Conservation (phyloP, 2,797 vertebrate species). For the Anguilla pacifica region DNA sequence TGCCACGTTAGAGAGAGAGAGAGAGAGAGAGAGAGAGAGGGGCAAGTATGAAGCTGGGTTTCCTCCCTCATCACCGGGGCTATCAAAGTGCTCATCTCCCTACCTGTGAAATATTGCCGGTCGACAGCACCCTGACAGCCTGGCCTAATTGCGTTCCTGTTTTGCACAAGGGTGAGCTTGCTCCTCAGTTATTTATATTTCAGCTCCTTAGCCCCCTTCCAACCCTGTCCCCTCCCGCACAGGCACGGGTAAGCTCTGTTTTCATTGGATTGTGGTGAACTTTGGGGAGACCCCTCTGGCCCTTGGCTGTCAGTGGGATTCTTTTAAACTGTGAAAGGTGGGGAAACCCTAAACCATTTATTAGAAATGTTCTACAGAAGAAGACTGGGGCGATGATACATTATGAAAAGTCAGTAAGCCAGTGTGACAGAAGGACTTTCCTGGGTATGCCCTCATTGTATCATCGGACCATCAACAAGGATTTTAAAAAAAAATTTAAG, state of each 20-base stretch:
- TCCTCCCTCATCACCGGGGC: slow-evolving; percentile 61
- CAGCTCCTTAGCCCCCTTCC: slow-evolving; percentile 46
- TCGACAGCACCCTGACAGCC: slow-evolving; percentile 50
- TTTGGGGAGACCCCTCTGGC: slow-evolving; percentile 80
- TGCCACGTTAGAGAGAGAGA: neutral
- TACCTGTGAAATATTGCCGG: slow-evolving; percentile 72
- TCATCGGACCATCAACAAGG: neutral
- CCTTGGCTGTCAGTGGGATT: slow-evolving; percentile 85
- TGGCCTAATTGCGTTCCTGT: slow-evolving; percentile 57
- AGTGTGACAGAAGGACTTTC: neutral
- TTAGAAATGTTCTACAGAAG: slow-evolving; percentile 77
- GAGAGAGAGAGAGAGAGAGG: slow-evolving; percentile 9
- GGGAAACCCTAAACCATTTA: slow-evolving; percentile 74
- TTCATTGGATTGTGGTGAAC: slow-evolving; percentile 83
- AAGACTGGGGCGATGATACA: slow-evolving; percentile 74
- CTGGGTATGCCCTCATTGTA: neutral
- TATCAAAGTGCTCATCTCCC: slow-evolving; percentile 49
- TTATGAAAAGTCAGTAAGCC: slow-evolving; percentile 57
- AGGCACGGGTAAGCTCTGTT: slow-evolving; percentile 77
- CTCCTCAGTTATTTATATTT: slow-evolving; percentile 63
- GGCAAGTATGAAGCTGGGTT: slow-evolving; percentile 49
- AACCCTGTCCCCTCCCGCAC: slow-evolving; percentile 40
- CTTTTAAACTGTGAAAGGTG: slow-evolving; percentile 82
- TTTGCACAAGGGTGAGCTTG: slow-evolving; percentile 50
- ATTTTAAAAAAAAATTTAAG: neutral